phyloP scores from a whole-genome alignment of 2,113 vertebrate genomes.

The Zingel zingel region DNA sequence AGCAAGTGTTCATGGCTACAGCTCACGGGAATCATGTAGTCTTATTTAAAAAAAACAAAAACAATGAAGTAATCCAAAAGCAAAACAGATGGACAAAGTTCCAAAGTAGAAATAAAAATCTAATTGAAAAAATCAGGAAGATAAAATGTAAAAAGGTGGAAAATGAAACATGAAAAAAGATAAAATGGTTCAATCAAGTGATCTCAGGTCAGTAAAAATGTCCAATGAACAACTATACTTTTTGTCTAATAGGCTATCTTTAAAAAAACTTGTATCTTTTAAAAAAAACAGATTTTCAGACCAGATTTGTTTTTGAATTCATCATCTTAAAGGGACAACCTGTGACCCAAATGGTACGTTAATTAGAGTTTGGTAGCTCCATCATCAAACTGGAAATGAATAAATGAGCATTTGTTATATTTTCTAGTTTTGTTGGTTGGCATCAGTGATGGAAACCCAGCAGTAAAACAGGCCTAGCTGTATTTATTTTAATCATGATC shows the following conservation, averaged over 20 bases:
- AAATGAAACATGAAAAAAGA: not conserved
- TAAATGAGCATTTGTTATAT: not conserved
- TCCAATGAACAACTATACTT: not conserved
- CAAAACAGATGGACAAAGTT: no score
- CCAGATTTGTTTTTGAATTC: not conserved
- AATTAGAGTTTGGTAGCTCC: no score
- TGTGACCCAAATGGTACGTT: not conserved
- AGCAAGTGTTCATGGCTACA: no score
- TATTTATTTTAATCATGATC: not conserved
- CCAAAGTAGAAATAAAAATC: no score
- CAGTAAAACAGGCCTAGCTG: not conserved
- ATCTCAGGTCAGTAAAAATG: not conserved
- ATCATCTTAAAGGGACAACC: not conserved
- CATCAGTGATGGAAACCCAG: not conserved
- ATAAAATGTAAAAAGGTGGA: no score
- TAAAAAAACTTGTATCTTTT: not conserved
- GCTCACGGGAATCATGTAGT: no score
- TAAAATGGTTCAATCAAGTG: not conserved
- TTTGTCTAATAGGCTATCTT: not conserved
- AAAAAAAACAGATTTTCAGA: not conserved
- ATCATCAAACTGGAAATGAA: not conserved
- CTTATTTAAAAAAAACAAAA: no score
- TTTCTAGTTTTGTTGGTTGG: not conserved
- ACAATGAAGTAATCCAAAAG: no score
- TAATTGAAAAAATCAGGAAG: no score